phyloP scores from a whole-genome alignment of 2,113 vertebrate genomes.

The Proterorhinus semilunaris region DNA sequence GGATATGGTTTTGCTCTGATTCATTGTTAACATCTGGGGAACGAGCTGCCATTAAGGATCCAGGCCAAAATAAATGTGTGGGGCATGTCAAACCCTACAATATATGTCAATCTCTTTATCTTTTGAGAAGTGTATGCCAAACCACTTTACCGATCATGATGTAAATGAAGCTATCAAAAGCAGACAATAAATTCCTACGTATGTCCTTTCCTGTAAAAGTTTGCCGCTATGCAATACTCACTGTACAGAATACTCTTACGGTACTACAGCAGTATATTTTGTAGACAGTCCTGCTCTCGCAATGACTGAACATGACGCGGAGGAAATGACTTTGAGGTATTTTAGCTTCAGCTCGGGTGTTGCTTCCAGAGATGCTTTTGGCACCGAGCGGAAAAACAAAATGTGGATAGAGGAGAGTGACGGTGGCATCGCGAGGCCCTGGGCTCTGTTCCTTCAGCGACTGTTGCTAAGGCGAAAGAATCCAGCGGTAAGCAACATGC shows the following conservation, averaged over 20 bases:
- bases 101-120: no score
- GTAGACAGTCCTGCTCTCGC: background rate
- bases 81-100: no score
- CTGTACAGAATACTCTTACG: no score
- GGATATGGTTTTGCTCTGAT: no score
- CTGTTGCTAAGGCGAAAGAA: conserved; percentile 37
- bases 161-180: no score
- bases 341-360: conserved; percentile 24
- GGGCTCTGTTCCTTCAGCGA: conserved; percentile 31
- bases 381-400: conserved; percentile 11
- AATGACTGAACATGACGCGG: conserved; percentile 1
- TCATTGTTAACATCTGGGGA: no score
- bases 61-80: no score
- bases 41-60: no score
- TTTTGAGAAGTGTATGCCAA: no score
- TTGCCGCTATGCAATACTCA: no score
- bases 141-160: no score
- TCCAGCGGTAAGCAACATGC: conserved; percentile 28
- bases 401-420: conserved; percentile 29
- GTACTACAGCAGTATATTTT: background rate
- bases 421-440: conserved; percentile 25
- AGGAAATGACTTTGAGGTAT: conserved; percentile 19
- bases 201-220: background rate
- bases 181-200: background rate
- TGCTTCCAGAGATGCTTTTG: conserved; percentile 41